Evolutionary conservation across 2,797 vertebrate genomes (phyloP), one percentile per base, ranked within the genome.

Genomic region (Sebastes reedi): DNA sequence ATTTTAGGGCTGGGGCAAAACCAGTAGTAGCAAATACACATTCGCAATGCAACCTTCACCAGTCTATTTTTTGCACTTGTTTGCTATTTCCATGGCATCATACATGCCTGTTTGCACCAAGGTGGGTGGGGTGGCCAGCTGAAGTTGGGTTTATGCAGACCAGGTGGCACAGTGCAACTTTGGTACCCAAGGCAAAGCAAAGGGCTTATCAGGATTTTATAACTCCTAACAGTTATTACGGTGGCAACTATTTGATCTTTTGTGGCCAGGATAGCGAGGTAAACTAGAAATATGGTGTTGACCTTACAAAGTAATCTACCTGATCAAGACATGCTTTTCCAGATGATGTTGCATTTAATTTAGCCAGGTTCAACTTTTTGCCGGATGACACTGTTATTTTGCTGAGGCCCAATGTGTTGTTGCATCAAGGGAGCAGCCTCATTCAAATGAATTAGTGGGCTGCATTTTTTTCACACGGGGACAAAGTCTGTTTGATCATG

Each of bases 311-410:
- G 52, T 24, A 55, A 55, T 55, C 52, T 11, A 55, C 52, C 11
- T n/a, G 50, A 52, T 20, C 0, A 52, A 52, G 50, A 52, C 2
- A 0, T 52, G 20, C 50, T n/a, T 52, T 52, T 1, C 50, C 0
- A n/a, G 20, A n/a, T 52, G 50, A 52, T 2, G 20, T 10, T 52
- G 50, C 50, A n/a, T 52, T n/a, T 52, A 1, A 52, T 52, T 52
- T 2, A 52, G 20, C 8, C 20, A 52, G 3, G 20, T 52, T 52
- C 20, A 52, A 52, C 46, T 52, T n/a, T 46, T 52, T 52, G 46
- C 7, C 8, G 4, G 8, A n/a, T n/a, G 20, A 52, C 20, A 52
- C 7, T 9, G 3, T 52, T 52, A 5, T 52, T 52, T n/a, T 52
- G 50, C 20, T 50, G 46, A 50, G 46, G 46, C 46, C 18, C 14